These are phyloP conservation scores for Actinia tenebrosa DNA, from an alignment of 64 coral and sea anemone species.

Conservation along the genomic window DNA sequence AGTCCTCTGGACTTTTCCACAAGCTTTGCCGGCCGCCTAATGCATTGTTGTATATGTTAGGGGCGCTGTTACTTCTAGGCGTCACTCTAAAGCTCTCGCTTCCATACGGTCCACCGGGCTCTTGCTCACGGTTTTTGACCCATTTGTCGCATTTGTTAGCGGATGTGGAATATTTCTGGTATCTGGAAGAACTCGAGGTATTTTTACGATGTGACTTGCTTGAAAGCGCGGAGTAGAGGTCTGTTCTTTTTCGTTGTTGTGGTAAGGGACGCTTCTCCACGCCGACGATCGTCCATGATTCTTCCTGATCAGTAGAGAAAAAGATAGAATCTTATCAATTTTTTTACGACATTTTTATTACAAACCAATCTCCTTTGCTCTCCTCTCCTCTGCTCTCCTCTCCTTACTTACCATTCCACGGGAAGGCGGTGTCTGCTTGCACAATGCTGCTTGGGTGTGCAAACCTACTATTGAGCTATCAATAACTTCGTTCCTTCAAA, in stretches of 20 bases:
- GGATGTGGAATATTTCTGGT: neutral
- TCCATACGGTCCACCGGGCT: conserved; percentile 11
- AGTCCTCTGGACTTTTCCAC: neutral
- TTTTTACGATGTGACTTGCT: neutral
- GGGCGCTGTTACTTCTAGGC: conserved; percentile 28
- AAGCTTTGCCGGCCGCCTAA: neutral
- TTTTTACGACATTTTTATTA: neutral
- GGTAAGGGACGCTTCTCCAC: conserved; percentile 19
- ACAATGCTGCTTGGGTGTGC: neutral
- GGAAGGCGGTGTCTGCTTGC: neutral
- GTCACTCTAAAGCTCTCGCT: conserved; percentile 1
- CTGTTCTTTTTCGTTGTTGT: neutral
- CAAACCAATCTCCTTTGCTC: neutral
- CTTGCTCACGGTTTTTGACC: conserved; percentile 41
- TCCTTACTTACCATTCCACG: neutral
- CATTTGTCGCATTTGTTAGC: conserved; percentile 33
- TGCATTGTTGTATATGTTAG: neutral
- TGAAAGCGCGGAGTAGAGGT: neutral
- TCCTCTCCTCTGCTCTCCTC: neutral
- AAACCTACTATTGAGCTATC: neutral
- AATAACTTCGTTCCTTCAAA: neutral
- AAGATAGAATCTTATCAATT: neutral
- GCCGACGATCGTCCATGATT: neutral
- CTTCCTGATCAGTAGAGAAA: neutral
- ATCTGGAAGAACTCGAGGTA: neutral